Conservation (phyloP, 1,140 invertebrate species). For the Diorhabda carinulata region DNA sequence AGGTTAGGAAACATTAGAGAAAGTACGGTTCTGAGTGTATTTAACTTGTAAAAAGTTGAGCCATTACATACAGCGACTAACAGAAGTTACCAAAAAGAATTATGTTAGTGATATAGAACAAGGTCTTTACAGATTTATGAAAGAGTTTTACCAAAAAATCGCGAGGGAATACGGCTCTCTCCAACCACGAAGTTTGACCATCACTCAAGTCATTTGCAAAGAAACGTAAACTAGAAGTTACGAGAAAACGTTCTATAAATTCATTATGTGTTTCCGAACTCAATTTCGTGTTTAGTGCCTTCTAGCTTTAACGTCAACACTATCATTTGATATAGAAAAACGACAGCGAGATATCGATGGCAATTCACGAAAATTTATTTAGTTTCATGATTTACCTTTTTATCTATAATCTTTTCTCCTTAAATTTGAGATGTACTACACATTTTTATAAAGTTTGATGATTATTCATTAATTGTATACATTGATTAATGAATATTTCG, state of each 20-base stretch:
- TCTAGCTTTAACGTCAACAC: no score
- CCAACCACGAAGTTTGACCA: not conserved
- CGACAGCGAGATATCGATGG: no score
- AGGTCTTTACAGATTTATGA: constrained; percentile 1
- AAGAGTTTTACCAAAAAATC: not conserved
- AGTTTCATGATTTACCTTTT: no score
- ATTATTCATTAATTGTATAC: no score
- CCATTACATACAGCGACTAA: not conserved
- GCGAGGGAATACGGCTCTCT: not conserved
- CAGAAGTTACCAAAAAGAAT: constrained; percentile 4
- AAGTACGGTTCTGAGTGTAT: not conserved
- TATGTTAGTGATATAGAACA: constrained; percentile 3
- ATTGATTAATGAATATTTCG: no score
- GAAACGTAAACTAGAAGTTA: not conserved
- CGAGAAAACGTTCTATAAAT: not conserved
- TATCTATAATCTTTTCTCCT: no score
- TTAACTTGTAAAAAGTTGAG: not conserved
- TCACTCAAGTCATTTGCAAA: constrained; percentile 1
- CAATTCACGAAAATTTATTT: no score
- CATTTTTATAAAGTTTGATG: no score
- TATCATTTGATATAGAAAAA: no score
- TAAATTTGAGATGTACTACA: no score
- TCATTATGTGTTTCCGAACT: not conserved
- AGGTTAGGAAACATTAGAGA: not conserved
- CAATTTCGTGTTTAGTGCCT: not conserved